These are phyloP conservation scores for Pluvialis apricaria DNA, from an alignment of 2,113 vertebrate species.

Conservation along the genomic window DNA sequence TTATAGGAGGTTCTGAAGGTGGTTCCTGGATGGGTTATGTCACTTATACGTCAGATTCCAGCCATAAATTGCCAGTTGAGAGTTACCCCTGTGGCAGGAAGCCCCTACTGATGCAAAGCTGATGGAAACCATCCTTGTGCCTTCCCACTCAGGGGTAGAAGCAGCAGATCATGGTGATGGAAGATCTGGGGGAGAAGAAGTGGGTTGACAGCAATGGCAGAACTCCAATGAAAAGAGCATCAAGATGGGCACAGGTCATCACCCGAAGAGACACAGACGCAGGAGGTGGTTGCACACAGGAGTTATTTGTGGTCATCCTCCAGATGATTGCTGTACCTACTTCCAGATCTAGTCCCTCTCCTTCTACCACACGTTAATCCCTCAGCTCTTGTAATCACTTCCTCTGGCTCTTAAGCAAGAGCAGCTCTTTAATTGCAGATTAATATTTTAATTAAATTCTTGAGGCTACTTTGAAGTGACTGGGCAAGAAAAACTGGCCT, in stretches of 20 bases:
- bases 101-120: not conserved
- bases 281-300: not conserved
- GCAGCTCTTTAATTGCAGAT: not conserved
- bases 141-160: not conserved
- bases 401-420: not conserved
- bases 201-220: not conserved
- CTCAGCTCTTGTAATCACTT: not conserved
- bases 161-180: not conserved
- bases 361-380: not conserved
- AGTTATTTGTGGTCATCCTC: not conserved
- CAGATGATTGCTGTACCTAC: not conserved
- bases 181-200: not conserved
- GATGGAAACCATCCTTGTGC: not conserved
- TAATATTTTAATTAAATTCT: conserved; percentile 13
- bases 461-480: conserved; percentile 16
- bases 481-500: not conserved
- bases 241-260: not conserved
- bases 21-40: not conserved
- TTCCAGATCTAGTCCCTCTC: not conserved
- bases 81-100: not conserved
- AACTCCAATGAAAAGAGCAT: not conserved
- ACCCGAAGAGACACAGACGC: fast-evolving
- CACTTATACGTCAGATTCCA: not conserved
- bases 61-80: not conserved
- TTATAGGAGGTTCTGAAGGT: conserved; percentile 20